Percentiles rank a stretch among this genome's conserved stretches.
These are phyloP conservation scores for Tricholaema leucomelas DNA, from an alignment of 2,113 vertebrate species.

Conservation along the genomic window DNA sequence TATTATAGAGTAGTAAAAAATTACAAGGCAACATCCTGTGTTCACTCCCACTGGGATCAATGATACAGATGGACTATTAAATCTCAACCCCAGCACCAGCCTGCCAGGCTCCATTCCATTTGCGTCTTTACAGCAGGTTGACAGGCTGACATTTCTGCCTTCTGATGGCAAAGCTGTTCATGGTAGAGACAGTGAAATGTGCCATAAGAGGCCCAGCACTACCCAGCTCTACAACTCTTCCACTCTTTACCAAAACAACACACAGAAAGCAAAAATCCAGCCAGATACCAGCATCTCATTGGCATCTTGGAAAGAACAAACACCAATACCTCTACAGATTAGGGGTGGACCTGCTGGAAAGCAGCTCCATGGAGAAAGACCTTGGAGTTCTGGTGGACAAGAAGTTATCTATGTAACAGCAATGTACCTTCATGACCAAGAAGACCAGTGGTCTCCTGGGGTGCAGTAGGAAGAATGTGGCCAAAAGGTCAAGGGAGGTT, in stretches of 20 bases:
- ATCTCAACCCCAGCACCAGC: conserved; percentile 34
- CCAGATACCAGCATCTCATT: not conserved
- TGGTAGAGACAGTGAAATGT: conserved; percentile 35
- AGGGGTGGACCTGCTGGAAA: too few species aligned
- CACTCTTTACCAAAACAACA: not conserved
- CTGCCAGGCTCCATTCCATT: conserved; percentile 42
- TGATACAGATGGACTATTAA: conserved; percentile 71
- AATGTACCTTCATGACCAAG: too few species aligned
- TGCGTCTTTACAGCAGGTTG: conserved; percentile 62
- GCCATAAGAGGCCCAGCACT: conserved; percentile 13
- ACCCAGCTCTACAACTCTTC: conserved; percentile 1
- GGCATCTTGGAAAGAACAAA: too few species aligned
- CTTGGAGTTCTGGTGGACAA: too few species aligned
- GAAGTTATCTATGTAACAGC: too few species aligned
- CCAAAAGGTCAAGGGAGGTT: too few species aligned
- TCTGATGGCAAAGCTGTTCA: conserved; percentile 42
- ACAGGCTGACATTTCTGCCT: conserved; percentile 52
- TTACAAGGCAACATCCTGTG: conserved; percentile 71
- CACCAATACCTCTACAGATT: too few species aligned
- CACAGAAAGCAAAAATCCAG: not conserved
- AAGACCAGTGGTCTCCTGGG: too few species aligned
- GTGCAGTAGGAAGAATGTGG: too few species aligned
- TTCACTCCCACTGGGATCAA: conserved; percentile 72
- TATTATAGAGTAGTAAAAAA: conserved; percentile 76
- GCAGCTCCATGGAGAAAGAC: too few species aligned